Conservation (phyloP, 2,113 vertebrate species). For the Artemisiospiza belli region DNA sequence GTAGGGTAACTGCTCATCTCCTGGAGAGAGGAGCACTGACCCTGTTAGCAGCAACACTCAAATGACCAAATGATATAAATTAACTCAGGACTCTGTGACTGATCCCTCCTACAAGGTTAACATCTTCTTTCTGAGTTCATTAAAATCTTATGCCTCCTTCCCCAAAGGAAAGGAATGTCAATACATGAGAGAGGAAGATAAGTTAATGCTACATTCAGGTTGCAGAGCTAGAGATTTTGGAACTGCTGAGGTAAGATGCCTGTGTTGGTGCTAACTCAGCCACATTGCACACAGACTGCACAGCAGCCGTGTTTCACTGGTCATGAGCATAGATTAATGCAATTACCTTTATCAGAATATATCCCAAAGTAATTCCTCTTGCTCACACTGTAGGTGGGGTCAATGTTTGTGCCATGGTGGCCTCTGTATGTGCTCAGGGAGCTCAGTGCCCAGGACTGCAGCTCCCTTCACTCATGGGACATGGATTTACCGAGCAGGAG, state of each 20-base stretch:
- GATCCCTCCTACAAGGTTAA: neutral
- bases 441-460: neutral
- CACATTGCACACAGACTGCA: neutral
- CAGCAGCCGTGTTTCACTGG: neutral
- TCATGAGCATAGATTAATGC: neutral
- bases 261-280: neutral
- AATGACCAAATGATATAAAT: neutral
- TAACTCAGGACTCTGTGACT: neutral
- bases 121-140: neutral
- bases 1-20: neutral
- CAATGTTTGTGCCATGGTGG: neutral
- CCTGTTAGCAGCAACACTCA: neutral
- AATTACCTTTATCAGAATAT: neutral
- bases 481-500: neutral
- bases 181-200: neutral
- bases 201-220: neutral
- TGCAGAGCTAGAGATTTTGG: constrained; percentile 35
- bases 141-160: constrained; percentile 21
- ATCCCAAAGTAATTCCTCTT: neutral
- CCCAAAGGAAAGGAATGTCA: constrained; percentile 31
- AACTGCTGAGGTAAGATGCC: constrained; percentile 22
- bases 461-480: neutral
- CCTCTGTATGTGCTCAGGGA: neutral
- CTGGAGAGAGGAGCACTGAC: neutral
- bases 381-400: neutral